Evolutionary conservation across 2,888 invertebrate species (phyloP).

Genomic region (Teleiodes luculella): DNA sequence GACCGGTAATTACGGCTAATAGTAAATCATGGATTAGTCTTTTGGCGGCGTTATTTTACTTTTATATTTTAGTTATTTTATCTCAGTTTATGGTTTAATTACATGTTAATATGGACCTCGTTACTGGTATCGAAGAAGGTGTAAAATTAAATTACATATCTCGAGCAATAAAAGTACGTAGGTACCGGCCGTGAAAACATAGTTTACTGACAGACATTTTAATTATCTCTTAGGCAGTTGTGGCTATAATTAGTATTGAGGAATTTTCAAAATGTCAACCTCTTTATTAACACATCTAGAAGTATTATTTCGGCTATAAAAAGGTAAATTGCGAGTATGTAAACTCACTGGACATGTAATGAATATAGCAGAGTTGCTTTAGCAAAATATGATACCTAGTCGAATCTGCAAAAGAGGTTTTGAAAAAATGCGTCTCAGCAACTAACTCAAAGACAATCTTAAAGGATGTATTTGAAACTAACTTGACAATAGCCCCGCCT

Average conservation of each 20-base stretch:
- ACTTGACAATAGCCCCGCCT: no score
- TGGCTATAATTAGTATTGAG: slow-evolving; percentile 16
- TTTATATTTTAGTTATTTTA: slow-evolving; percentile 48
- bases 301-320: no score
- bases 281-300: slow-evolving; percentile 7
- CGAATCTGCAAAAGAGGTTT: no score
- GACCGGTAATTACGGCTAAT: slow-evolving; percentile 63
- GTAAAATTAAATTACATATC: slow-evolving; percentile 55
- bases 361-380: no score
- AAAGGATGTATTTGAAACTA: no score
- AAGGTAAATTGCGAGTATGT: no score
- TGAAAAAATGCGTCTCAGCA: no score
- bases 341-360: no score
- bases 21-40: slow-evolving; percentile 71
- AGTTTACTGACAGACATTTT: slow-evolving; percentile 15
- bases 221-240: not conserved
- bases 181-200: slow-evolving; percentile 23
- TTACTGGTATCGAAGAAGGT: slow-evolving; percentile 51
- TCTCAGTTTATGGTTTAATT: slow-evolving; percentile 75
- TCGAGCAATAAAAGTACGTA: slow-evolving; percentile 47
- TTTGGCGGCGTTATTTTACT: slow-evolving; percentile 52
- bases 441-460: no score
- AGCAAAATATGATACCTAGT: no score
- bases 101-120: slow-evolving; percentile 51
- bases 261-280: slow-evolving; percentile 16